Evolutionary conservation across 2,888 invertebrate genomes (phyloP).

Genomic region (Choristoneura rosaceana): DNA sequence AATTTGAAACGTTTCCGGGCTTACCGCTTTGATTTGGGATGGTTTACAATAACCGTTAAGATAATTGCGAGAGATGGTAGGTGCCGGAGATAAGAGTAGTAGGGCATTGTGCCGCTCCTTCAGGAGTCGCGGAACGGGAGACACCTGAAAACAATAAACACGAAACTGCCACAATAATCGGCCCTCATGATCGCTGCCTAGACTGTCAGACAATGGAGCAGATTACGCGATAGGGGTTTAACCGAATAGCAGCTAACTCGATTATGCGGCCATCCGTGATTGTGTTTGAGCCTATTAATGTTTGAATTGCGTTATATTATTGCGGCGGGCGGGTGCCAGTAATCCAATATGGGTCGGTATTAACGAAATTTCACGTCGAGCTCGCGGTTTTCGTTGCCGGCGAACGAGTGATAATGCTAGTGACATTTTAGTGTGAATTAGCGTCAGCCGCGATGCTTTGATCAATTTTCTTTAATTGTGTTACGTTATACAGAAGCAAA

Average conservation of each 20-base stretch:
- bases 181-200: constrained; percentile 80
- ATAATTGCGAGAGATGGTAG: constrained; percentile 64
- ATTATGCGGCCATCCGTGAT: constrained; percentile 84
- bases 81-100: constrained; percentile 59
- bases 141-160: constrained; percentile 83
- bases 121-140: constrained; percentile 63
- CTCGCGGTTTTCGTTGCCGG: constrained; percentile 57
- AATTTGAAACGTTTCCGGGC: constrained; percentile 20
- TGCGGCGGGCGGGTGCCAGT: constrained; percentile 73
- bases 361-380: constrained; percentile 71
- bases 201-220: constrained; percentile 80
- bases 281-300: constrained; percentile 84
- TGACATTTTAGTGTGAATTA: constrained; percentile 58
- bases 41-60: constrained; percentile 48
- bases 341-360: constrained; percentile 79
- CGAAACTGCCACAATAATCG: constrained; percentile 83
- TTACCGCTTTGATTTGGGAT: constrained; percentile 3
- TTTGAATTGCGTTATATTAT: constrained; percentile 85
- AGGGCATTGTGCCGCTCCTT: constrained; percentile 65
- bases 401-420: constrained; percentile 55
- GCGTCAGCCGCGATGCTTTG: constrained; percentile 50
- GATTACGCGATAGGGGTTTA: constrained; percentile 83
- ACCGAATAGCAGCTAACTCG: constrained; percentile 84
- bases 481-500: constrained; percentile 38
- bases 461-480: constrained; percentile 44